A percentile compares a stretch with the other conserved stretches of the same genome.
Evolutionary conservation across 2,888 invertebrate genomes (phyloP).

Genomic region (Brenthis daphne): DNA sequence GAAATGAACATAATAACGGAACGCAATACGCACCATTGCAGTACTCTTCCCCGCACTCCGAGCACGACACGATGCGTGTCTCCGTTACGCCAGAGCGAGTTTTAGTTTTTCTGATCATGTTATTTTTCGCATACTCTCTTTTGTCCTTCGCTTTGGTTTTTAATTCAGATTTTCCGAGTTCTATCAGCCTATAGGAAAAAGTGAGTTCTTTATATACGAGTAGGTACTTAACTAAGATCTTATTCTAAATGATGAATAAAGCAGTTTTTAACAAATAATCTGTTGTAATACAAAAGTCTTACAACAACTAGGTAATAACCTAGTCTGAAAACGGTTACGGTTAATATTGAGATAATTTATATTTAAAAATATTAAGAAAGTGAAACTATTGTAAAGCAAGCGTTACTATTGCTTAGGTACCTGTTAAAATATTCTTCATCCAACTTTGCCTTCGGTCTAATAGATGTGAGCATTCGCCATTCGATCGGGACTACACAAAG

Average conservation of each 20-base stretch:
- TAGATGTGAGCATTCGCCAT: constrained; percentile 96
- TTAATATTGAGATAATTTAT: too few species aligned
- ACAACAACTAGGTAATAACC: too few species aligned
- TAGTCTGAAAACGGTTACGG: too few species aligned
- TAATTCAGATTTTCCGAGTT: constrained; percentile 89
- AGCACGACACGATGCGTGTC: constrained; percentile 87
- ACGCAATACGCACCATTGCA: constrained; percentile 83
- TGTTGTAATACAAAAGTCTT: too few species aligned
- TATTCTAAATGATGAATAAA: not conserved
- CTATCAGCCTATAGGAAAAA: constrained; percentile 83
- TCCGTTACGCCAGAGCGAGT: constrained; percentile 92
- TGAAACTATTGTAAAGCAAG: not conserved
- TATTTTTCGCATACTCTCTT: constrained; percentile 84
- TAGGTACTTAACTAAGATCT: not conserved
- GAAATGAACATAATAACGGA: constrained; percentile 19
- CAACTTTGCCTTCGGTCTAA: constrained; percentile 90
- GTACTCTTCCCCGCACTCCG: constrained; percentile 93
- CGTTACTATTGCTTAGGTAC: constrained; percentile 54
- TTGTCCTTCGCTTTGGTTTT: constrained; percentile 88
- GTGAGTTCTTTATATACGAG: not conserved
- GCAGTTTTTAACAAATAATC: not conserved
- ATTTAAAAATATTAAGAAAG: too few species aligned
- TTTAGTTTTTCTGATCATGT: constrained; percentile 88
- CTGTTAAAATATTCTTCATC: constrained; percentile 95
- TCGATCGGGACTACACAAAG: constrained; percentile 93